Percentiles rank a stretch among this genome's conserved stretches.
Evolutionary conservation across 2,888 invertebrate genomes (phyloP).

Genomic region (Muscina levida): DNA sequence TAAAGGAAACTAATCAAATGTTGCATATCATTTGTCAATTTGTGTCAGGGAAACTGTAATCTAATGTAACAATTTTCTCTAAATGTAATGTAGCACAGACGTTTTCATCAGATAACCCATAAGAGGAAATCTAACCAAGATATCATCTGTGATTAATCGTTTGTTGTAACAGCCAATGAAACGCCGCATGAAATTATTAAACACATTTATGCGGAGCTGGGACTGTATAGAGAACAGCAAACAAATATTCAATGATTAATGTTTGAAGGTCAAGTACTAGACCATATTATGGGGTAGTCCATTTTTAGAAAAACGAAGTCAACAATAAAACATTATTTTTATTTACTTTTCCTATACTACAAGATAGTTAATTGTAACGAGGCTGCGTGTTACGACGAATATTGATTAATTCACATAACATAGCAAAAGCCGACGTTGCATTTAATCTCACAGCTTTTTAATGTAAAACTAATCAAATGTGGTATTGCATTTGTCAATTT

Average conservation of each 20-base stretch:
- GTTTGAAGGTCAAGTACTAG: too few species aligned
- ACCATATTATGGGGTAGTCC: too few species aligned
- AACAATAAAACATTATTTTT: too few species aligned
- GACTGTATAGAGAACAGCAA: conserved; percentile 71
- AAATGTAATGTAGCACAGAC: conserved; percentile 74
- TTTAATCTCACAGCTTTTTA: conserved; percentile 77
- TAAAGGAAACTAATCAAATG: conserved; percentile 34
- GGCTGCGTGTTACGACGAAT: conserved; percentile 79
- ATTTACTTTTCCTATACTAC: too few species aligned
- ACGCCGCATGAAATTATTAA: conserved; percentile 75
- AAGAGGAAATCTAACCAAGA: conserved; percentile 70
- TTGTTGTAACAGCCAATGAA: conserved; percentile 76
- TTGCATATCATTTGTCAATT: conserved; percentile 26
- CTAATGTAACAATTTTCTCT: too few species aligned
- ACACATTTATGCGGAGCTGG: conserved; percentile 77
- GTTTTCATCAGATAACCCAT: conserved; percentile 72
- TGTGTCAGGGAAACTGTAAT: conserved; percentile 48
- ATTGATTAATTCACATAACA: conserved; percentile 76
- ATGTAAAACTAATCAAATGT: conserved; percentile 33
- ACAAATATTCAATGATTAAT: background rate
- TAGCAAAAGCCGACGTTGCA: conserved; percentile 78
- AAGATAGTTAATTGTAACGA: conserved; percentile 78
- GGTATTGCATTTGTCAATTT: conserved; percentile 27
- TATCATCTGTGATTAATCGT: conserved; percentile 73
- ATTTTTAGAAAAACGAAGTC: too few species aligned